Evolutionary conservation across 2,888 invertebrate genomes (phyloP), one percentile per base, ranked within the genome.

Genomic region (Choreutis nemorana): DNA sequence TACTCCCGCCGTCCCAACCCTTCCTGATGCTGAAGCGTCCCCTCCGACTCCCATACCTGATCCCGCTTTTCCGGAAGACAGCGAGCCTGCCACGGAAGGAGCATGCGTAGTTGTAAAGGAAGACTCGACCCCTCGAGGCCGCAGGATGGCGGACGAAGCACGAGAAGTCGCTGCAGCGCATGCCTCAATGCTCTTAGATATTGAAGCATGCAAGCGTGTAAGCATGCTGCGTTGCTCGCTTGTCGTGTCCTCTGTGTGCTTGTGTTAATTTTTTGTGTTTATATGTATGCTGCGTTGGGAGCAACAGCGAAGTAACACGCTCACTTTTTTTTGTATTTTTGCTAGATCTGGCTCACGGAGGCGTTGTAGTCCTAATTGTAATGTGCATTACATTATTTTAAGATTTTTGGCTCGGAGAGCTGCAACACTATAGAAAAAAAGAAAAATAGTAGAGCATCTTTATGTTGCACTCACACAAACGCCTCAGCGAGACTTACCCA

Each of bases 131-230:
- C 75, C 75, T 36, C 59, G 60, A 36, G 71, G 71, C 41, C 58
- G 66, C 39, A 66, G 73, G 31, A 44, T 72, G 61, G 77, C 72
- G n/a, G 77, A 67, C 50, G 71, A 78, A 47, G 78, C 78, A 48
- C 72, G 64, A 54, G 68, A 67, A 60, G 75, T 77, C 49, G 72
- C 77, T 48, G 77, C 71, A 40, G 71, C 78, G 60, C 73, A 75
- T 73, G 78, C 75, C 41, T 62, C 77, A 51, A 59, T 77, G 70
- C 75, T 75, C 75, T 72, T 80, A 80, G 78, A 80, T 70, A 65
- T 77, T 66, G 78, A 79, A 82, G 83, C 83, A 83, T 82, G 83
- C 81, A 83, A 83, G 81, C 82, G 83, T 84, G 85, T 85, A 85
- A 85, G 85, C 84, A 83, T 84, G 71, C 56, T 67, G 71, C 75